A percentile compares a stretch with the other conserved stretches of the same genome.
Conservation (phyloP, 2,113 vertebrate species). For the Caranx melampygus region DNA sequence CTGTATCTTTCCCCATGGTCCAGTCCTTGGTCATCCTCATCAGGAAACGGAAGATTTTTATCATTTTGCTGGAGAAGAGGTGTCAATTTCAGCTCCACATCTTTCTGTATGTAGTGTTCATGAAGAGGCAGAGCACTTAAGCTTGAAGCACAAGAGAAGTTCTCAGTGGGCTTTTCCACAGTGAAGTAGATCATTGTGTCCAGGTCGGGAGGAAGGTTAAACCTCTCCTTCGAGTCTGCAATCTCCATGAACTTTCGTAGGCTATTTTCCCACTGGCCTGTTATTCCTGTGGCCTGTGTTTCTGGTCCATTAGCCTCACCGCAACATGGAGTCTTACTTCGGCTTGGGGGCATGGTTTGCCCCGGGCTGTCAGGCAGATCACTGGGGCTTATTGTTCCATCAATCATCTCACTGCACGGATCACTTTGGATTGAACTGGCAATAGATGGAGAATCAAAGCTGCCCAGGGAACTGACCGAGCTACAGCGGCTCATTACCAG, state of each 20-base stretch:
- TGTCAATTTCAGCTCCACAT: conserved; percentile 94
- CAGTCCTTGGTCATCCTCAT: conserved; percentile 83
- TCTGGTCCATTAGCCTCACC: conserved; percentile 85
- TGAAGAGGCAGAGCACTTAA: conserved; percentile 95
- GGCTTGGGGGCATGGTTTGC: conserved; percentile 98
- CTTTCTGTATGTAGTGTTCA: conserved; percentile 96
- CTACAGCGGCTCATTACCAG: conserved; percentile 98
- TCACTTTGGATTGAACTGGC: conserved; percentile 99
- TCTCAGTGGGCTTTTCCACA: conserved; percentile 96
- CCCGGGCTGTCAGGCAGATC: conserved; percentile 97
- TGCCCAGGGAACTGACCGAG: conserved; percentile 96
- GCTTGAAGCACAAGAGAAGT: conserved; percentile 98
- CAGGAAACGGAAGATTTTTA: conserved; percentile 79
- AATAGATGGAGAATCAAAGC: conserved; percentile 95
- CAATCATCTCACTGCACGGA: conserved; percentile 96
- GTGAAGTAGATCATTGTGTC: conserved; percentile 98
- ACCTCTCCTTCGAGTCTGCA: conserved; percentile 94
- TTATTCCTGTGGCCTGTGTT: conserved; percentile 84
- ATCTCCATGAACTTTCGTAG: conserved; percentile 96
- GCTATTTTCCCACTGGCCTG: conserved; percentile 94
- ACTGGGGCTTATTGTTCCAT: conserved; percentile 96
- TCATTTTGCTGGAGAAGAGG: conserved; percentile 90
- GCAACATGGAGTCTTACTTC: conserved; percentile 94
- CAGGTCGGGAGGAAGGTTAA: conserved; percentile 92
- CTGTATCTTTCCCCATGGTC: conserved; percentile 81